Base-by-base conservation (phyloP, 2,113 vertebrate species). In the Carlito syrichta region DNA sequence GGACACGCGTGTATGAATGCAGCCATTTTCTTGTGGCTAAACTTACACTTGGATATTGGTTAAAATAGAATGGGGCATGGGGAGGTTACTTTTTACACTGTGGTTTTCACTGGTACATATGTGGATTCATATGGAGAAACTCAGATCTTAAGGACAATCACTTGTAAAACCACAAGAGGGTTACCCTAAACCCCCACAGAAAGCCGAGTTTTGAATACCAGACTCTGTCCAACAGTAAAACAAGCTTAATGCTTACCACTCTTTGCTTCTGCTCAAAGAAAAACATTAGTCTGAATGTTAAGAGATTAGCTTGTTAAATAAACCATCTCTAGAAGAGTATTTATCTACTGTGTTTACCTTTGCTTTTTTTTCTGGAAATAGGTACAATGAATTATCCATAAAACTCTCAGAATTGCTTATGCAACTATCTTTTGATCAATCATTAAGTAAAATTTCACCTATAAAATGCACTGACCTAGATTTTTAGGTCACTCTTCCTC, bases 101-200 rank as follows among this genome's bases (percentile, higher is more conserved):
- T 74, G 78, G 43, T 62, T 52, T 69, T 94, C 54, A 40, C 52
- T 69, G 45, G 68, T 63, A n/a, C 13, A 9, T 74, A 50, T 79
- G 45, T 58, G 86, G 62, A 84, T 84, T 89, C 52, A 30, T 32
- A 25, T 60, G 85, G 89, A 86, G 76, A 69, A 85, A 93, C 43
- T 82, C 71, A n/a, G 22, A 85, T 77, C 97, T 88, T 77, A 62
- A 95, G 81, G 23, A 43, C 40, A 87, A 60, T 95, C 78, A 86
- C 11, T 87, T 74, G 35, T 52, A 84, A 93, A 93, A 93, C 77
- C 54, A 87, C 54, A 90, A 77, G 43, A 87, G 54, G 40, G 50
- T 95, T 60, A 81, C 50, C 38, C 40, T n/a, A 88, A 95, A 68
- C 54, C 93, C 89, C 73, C 60, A 68, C 52, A 60, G 54, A 91